Evolutionary conservation across 2,797 vertebrate species (phyloP), one percentile per base, ranked within the genome.

Genomic region (Cygnus olor): DNA sequence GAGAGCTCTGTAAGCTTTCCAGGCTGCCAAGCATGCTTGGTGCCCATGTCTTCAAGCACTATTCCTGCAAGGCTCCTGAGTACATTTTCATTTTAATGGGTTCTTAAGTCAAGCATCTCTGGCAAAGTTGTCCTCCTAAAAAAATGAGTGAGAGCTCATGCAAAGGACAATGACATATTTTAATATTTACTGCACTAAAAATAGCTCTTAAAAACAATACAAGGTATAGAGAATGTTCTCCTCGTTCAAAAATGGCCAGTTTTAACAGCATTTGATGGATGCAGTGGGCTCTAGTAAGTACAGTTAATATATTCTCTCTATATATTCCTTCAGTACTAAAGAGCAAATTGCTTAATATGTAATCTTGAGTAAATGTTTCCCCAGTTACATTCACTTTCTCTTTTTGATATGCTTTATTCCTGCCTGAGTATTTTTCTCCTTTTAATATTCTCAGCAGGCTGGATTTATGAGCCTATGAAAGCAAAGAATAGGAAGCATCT

Each of bases 41-140:
- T 16, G 12, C 93, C 95, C 66, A 49, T 86, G 80, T 80, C 86
- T 95, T 95, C 90, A 88, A 85, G 56, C 80, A 60, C 76, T 60
- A 6, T 91, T 91, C 78, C 72, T 95, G 88, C 81, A 97, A 97
- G 85, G 79, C 73, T 96, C 74, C 85, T 60, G 87, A 94, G 88
- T 90, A 97, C 89, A 96, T 97, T 97, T 97, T 97, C 95, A 97
- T 97, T 97, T 97, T 97, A 98, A 97, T 97, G 80, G 49, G 65
- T 97, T 98, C 94, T 96, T 92, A 97, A 97, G 96, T 95, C 92
- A 96, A 97, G 91, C 94, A 94, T 97, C 80, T 96, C 95, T 95
- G 85, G 86, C 80, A 97, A 96, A 97, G 88, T 87, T 53, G 70
- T 49, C 92, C 57, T 88, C 88, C 85, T 95, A 94, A 97, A 97